These are phyloP conservation scores for Trachelipus rathkii DNA, from an alignment of 1,140 invertebrate species.

Conservation along the genomic window DNA sequence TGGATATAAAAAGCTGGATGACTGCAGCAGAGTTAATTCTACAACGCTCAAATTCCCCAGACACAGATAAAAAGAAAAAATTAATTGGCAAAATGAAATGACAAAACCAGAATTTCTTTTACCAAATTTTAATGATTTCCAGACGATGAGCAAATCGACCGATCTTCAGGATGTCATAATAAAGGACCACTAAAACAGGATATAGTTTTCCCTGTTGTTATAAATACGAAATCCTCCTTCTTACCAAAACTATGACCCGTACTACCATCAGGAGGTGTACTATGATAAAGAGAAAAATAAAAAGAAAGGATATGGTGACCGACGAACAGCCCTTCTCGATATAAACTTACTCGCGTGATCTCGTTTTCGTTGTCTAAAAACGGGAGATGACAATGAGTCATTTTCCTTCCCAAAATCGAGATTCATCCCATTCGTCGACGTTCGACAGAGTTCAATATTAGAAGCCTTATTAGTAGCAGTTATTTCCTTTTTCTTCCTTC, in stretches of 20 bases:
- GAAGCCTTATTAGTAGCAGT: too few relatives aligned
- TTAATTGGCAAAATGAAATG: background rate
- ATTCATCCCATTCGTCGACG: conserved; percentile 23
- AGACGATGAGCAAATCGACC: background rate
- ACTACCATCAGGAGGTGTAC: background rate
- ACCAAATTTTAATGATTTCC: background rate
- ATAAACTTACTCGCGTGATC: conserved; percentile 14
- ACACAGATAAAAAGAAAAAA: background rate
- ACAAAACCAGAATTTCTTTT: background rate
- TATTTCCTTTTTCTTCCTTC: too few relatives aligned
- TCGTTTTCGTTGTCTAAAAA: conserved; percentile 16
- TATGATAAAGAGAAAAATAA: background rate
- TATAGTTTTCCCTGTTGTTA: background rate
- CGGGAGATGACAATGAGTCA: conserved; percentile 24
- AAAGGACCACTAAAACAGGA: background rate
- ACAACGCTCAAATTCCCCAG: background rate
- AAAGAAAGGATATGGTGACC: background rate
- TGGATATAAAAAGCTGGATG: background rate
- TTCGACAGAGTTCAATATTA: conserved; percentile 13
- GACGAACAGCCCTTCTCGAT: conserved; percentile 21
- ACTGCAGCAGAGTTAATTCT: background rate
- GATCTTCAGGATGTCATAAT: background rate
- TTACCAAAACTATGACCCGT: background rate
- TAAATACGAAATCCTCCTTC: background rate
- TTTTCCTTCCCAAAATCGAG: conserved; percentile 29